Evolutionary conservation across 2,888 invertebrate species (phyloP), one percentile per base, ranked within the genome.

Genomic region (Julus scanicus): DNA sequence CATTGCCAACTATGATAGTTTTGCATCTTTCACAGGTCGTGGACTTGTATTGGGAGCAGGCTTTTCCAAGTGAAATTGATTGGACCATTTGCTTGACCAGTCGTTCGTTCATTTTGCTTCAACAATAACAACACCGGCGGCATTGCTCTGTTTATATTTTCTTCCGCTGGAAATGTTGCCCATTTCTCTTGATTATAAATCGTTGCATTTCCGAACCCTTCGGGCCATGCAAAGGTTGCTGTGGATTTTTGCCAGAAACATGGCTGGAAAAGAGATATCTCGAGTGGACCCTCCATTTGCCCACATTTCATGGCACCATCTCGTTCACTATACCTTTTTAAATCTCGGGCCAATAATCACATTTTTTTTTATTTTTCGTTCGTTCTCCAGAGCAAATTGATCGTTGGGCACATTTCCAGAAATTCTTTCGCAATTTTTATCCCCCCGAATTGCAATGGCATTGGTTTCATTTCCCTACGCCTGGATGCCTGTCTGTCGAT

Each of bases 261-360:
- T 0, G 71, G 1, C 71, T 71, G 71, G 29, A 71, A 29, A 29
- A 71, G 29, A 71, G 2, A 29, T 71, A 20, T 71, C 71, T 71
- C 29, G 71, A 71, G 71, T 71, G 71, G 71, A 20, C 63, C 63
- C 63, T 63, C 20, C 63, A 63, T 63, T 63, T 29, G 71, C 29
- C 71, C 71, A 71, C 71, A 29, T 71, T 71, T 29, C 71, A 29
- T 71, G 71, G 29, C 71, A 71, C 71, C 71, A 71, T 63, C 63
- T 63, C 63, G 8, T 13, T n/a, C 20, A 20, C 63, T n/a, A n/a
- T 63, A 63, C 71, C 71, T 29, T 71, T 71, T 71, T 71, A 71
- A 71, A 71, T 71, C 71, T 71, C 20, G n/a, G 63, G 63, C 63
- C 63, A 63, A 63, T 63, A 63, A 63, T 63, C 63, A 63, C 71